phyloP scores from a whole-genome alignment of 2,888 invertebrate species.

The Incurvaria masculella region DNA sequence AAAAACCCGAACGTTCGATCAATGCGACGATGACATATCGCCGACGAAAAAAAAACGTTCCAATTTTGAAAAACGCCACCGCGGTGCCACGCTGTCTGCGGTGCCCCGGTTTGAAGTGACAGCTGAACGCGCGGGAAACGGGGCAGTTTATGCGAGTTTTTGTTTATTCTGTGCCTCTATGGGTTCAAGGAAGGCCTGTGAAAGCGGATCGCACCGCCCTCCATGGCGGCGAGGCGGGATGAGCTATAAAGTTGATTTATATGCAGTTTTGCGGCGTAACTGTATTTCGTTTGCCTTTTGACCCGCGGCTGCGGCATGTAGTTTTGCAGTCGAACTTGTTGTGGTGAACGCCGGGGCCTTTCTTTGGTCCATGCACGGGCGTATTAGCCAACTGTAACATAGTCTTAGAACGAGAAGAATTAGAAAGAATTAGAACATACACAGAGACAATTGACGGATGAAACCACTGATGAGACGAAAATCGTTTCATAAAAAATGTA shows the following conservation, averaged over 20 bases:
- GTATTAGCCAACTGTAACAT: no score
- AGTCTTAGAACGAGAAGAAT: no score
- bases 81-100: neutral
- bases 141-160: neutral
- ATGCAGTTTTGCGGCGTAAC: neutral
- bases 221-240: neutral
- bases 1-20: no score
- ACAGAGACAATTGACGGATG: no score
- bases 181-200: neutral
- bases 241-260: neutral
- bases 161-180: no score
- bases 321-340: no score
- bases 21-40: neutral
- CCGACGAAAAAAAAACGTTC: neutral
- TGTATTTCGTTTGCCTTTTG: neutral
- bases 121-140: neutral
- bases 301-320: no score
- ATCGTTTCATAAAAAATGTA: no score
- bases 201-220: neutral
- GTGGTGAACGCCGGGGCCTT: no score
- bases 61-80: neutral
- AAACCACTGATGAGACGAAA: no score
- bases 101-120: neutral
- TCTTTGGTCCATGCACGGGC: no score
- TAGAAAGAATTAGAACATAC: no score